These are phyloP conservation scores for Buceros bicornis DNA, from an alignment of 2,797 vertebrate species.

Conservation along the genomic window DNA sequence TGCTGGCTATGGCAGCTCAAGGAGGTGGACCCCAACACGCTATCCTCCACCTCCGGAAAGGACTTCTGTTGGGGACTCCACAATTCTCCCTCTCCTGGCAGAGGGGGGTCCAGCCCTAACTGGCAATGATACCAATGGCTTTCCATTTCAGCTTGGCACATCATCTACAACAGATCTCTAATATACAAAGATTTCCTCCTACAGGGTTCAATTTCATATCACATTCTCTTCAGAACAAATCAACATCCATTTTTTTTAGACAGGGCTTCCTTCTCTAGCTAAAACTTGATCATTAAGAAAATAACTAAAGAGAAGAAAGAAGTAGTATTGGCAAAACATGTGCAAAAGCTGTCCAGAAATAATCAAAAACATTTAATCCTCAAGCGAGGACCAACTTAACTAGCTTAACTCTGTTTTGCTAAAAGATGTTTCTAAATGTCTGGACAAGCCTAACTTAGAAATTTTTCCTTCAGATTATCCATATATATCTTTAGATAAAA, in stretches of 20 bases:
- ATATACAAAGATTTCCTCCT: background rate
- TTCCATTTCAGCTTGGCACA: background rate
- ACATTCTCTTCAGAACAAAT: constrained; percentile 14
- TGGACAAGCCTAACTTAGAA: background rate
- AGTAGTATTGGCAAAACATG: background rate
- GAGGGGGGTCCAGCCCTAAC: background rate
- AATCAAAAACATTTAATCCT: background rate
- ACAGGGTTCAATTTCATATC: background rate
- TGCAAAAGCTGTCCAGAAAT: background rate
- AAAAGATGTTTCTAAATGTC: background rate
- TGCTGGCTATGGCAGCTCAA: background rate
- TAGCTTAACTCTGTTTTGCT: background rate
- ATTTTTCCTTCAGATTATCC: background rate
- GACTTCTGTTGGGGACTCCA: background rate
- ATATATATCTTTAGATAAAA: background rate
- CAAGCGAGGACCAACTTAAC: background rate
- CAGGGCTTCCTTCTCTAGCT: background rate
- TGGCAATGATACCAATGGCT: background rate
- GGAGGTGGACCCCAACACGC: background rate
- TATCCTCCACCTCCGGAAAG: background rate
- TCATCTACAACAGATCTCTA: background rate
- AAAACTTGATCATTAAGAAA: background rate
- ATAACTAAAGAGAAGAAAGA: background rate
- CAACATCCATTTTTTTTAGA: background rate
- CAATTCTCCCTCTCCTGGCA: background rate